Evolutionary conservation across 1,140 invertebrate species (phyloP).

Genomic region (Papilio xuthus): DNA sequence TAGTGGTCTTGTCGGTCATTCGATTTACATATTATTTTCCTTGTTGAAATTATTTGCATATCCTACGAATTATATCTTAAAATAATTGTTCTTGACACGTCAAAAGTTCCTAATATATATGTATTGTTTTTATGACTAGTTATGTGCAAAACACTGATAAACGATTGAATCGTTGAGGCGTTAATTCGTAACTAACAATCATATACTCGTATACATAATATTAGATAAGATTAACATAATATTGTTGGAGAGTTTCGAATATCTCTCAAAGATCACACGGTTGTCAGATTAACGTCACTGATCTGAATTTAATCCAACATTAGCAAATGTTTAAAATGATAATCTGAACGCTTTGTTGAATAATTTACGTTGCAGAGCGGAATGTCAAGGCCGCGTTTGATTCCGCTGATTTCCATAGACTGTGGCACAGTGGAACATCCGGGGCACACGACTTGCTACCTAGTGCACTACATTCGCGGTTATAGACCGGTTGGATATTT

Average conservation of each 20-base stretch:
- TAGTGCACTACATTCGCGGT: conserved; percentile 26
- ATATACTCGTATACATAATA: background rate
- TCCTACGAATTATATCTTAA: too few species aligned
- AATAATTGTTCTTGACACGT: background rate
- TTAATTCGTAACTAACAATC: background rate
- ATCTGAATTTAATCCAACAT: conserved; percentile 10
- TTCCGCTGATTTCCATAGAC: conserved; percentile 12
- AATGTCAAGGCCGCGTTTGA: conserved; percentile 20
- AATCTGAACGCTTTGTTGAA: conserved; percentile 3
- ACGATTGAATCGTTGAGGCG: background rate
- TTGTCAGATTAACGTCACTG: background rate
- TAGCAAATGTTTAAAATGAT: background rate
- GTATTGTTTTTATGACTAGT: too few species aligned
- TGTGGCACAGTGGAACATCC: conserved; percentile 25
- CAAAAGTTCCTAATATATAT: too few species aligned
- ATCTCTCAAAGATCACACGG: background rate
- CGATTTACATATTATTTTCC: too few species aligned
- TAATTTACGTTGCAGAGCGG: background rate
- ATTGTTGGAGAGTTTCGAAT: background rate
- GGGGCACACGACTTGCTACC: conserved; percentile 8
- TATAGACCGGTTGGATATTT: conserved; percentile 16
- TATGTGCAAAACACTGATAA: background rate
- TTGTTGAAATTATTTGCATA: too few species aligned
- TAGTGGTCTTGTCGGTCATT: too few species aligned
- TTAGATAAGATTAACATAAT: background rate